Conservation (phyloP, 2,888 invertebrate genomes). For the Nephrotoma appendiculata region DNA sequence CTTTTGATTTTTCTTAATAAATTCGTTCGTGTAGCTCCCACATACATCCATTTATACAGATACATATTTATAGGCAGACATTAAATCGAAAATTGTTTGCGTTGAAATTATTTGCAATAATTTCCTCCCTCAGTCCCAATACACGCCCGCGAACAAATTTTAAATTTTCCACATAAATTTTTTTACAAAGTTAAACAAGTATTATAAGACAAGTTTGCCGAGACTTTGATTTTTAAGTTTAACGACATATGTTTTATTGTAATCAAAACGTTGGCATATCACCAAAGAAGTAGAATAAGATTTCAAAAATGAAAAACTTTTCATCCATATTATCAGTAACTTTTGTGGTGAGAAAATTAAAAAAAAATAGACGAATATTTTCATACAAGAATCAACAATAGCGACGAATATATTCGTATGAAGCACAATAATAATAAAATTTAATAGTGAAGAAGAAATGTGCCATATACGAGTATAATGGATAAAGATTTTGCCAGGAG, state of each 20-base stretch:
- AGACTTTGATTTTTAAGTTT: background rate
- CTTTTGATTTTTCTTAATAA: background rate
- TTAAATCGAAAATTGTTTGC: background rate
- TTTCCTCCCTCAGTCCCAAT: too few species aligned
- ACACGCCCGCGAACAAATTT: too few species aligned
- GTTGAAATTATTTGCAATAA: too few species aligned
- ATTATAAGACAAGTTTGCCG: background rate
- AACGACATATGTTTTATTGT: background rate
- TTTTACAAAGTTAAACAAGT: background rate
- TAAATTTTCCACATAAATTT: background rate
- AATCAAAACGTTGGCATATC: background rate
- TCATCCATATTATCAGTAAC: background rate
- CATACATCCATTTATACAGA: background rate
- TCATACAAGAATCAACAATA: background rate
- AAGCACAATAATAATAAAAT: background rate
- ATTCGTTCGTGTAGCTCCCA: background rate
- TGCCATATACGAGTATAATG: background rate
- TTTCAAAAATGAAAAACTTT: background rate
- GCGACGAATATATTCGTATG: background rate
- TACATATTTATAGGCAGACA: too few species aligned
- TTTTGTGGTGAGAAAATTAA: background rate
- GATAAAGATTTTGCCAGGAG: background rate
- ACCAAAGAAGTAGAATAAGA: background rate
- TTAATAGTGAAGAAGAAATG: background rate
- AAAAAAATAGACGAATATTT: background rate